Evolutionary conservation across 1,140 invertebrate genomes (phyloP), one percentile per base, ranked within the genome.

Genomic region (Psilanteris sp.): DNA sequence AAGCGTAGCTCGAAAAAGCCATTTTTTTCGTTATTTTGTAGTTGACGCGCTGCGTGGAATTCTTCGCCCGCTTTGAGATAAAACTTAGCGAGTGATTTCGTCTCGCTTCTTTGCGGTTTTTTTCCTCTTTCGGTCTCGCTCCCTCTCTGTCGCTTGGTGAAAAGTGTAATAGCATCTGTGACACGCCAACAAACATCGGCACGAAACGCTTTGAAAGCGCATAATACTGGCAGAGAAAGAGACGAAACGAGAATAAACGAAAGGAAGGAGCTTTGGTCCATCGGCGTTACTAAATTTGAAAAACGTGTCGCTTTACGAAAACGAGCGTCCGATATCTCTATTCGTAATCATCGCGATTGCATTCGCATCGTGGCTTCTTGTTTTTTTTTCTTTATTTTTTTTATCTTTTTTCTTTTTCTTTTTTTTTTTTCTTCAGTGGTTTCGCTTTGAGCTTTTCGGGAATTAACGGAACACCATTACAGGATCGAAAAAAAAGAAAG

Each of bases 151-250:
- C n/a, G n/a, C n/a, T n/a, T n/a, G 48, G 14, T 55, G 50, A 68
- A 57, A 68, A 55, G 50, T 68, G 50, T 68, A 68, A 68, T 68
- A 59, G 52, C 64, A 68, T 50, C 16, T 37, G 43, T 68, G 52
- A 68, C 52, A 68, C 34, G 50, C 52, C 24, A 50, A 57, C 43
- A 24, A 68, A 32, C 34, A 68, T 57, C 64, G 43, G 52, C 43
- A 50, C 31, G 41, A 41, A 59, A 27, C 11, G 54, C 54, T 70
- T 59, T 70, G 26, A 70, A 70, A 59, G 54, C 20, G 54, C 66
- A 43, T 59, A 70, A 70, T 43, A 29, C 34, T 32, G 13, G n/a
- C 0, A 16, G 34, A 18, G n/a, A 7, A 6, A 32, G 14, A 9
- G 8, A 13, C n/a, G 1, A 26, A 18, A 14, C 4, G 36, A 37